Evolutionary conservation across 1,140 invertebrate species (phyloP).

Genomic region (Bombus pyrosoma): DNA sequence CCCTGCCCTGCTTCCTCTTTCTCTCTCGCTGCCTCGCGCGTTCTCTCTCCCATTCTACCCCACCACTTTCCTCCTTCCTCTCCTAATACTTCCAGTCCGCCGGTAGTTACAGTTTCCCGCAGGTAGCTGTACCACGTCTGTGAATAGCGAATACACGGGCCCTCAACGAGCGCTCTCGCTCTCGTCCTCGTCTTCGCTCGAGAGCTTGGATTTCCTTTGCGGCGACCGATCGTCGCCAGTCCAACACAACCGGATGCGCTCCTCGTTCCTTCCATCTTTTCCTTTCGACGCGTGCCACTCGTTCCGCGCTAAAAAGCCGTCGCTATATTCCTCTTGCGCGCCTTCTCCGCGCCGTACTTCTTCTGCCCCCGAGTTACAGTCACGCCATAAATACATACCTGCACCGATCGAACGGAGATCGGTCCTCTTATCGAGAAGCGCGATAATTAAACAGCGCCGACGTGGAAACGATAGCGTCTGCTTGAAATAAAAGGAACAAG

Average conservation of each 20-base stretch:
- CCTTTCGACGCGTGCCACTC: conserved; percentile 8
- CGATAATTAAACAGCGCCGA: not conserved
- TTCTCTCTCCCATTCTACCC: conserved; percentile 11
- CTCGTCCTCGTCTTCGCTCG: conserved; percentile 6
- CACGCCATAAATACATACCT: not conserved
- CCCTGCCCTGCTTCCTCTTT: conserved; percentile 23
- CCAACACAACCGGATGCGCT: conserved; percentile 37
- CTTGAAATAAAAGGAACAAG: not conserved
- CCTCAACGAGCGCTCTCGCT: conserved; percentile 2
- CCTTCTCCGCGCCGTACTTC: conserved; percentile 18
- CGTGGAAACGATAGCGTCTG: not conserved
- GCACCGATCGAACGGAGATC: too few relatives aligned
- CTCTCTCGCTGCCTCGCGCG: conserved; percentile 41
- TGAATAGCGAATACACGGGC: conserved; percentile 55
- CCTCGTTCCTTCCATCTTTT: conserved; percentile 23
- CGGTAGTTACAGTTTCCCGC: conserved; percentile 63
- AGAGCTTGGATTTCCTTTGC: conserved; percentile 27
- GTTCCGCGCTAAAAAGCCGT: conserved; percentile 19
- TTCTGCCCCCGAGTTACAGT: not conserved
- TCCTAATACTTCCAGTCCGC: conserved; percentile 61
- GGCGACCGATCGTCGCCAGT: not conserved
- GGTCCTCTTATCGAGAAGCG: not conserved
- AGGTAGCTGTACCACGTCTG: conserved; percentile 50
- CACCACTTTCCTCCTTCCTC: not conserved
- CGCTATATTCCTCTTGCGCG: conserved; percentile 45